A percentile compares a stretch with the other conserved stretches of the same genome.
phyloP scores from a whole-genome alignment of 2,113 vertebrate genomes.

The Zingel zingel region DNA sequence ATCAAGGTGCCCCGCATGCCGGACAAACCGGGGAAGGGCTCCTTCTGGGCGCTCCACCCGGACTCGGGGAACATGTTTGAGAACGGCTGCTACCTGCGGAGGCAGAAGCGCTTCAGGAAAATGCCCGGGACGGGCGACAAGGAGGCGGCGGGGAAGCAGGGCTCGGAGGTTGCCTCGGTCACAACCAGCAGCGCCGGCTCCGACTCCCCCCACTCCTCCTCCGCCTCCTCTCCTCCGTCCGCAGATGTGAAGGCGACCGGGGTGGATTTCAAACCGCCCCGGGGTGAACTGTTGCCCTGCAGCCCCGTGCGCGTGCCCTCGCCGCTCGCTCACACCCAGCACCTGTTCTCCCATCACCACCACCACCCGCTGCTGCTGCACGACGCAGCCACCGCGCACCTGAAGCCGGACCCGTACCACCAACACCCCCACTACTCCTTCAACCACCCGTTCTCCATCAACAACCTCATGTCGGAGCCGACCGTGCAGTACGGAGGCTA shows the following conservation, averaged over 20 bases:
- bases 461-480: conserved; percentile 97
- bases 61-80: conserved; percentile 98
- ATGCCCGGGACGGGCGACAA: conserved; percentile 80
- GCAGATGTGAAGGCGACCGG: not conserved
- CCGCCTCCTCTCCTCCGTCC: conserved; percentile 63
- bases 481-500: conserved; percentile 93
- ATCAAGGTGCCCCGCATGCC: conserved; percentile 94
- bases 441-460: conserved; percentile 97
- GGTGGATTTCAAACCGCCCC: conserved; percentile 85
- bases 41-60: conserved; percentile 96
- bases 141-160: conserved; percentile 69
- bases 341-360: conserved; percentile 83
- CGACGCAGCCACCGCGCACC: conserved; percentile 84
- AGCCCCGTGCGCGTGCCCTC: conserved; percentile 66
- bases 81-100: conserved; percentile 94
- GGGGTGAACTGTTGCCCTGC: not conserved
- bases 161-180: conserved; percentile 68
- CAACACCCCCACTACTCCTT: conserved; percentile 86
- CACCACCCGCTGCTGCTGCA: conserved; percentile 86
- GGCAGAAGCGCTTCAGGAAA: conserved; percentile 93
- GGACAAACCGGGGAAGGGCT: conserved; percentile 95
- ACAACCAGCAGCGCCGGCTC: conserved; percentile 80
- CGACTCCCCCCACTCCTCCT: conserved; percentile 89
- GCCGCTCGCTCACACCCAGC: conserved; percentile 85
- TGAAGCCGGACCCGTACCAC: conserved; percentile 86